These are phyloP conservation scores for Halcyon senegalensis DNA, from an alignment of 2,113 vertebrate species.

Conservation along the genomic window DNA sequence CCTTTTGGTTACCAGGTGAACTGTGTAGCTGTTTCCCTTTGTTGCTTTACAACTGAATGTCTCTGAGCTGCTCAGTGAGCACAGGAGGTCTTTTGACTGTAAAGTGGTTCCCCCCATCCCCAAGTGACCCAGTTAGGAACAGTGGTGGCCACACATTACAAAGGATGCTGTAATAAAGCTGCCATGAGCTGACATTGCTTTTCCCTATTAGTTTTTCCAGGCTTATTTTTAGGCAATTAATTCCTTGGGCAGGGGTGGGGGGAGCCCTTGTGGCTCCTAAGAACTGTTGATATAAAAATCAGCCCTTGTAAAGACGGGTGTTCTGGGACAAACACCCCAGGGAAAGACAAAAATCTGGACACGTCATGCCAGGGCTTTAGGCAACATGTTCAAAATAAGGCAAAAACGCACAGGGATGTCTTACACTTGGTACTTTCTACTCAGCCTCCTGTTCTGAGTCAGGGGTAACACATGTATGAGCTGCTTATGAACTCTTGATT, in stretches of 20 bases:
- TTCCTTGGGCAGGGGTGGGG: not conserved
- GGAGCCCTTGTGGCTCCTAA: not conserved
- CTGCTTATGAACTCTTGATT: not conserved
- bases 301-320: constrained; percentile 27
- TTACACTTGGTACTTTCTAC: not conserved
- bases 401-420: not conserved
- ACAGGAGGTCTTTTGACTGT: not conserved
- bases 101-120: not conserved
- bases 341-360: not conserved
- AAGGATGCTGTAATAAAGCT: not conserved
- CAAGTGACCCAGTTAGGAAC: not conserved
- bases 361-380: not conserved
- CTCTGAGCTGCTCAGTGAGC: not conserved
- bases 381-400: not conserved
- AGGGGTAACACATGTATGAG: not conserved
- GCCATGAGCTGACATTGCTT: not conserved
- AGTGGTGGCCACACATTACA: not conserved
- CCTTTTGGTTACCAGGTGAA: not conserved
- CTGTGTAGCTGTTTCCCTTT: not conserved
- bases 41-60: not conserved
- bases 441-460: not conserved
- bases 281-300: not conserved
- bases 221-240: constrained; percentile 44
- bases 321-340: not conserved
- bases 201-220: not conserved